A percentile compares a stretch with the other conserved stretches of the same genome.
Conservation (phyloP, 2,888 invertebrate species). For the Lucinisca nassula region DNA sequence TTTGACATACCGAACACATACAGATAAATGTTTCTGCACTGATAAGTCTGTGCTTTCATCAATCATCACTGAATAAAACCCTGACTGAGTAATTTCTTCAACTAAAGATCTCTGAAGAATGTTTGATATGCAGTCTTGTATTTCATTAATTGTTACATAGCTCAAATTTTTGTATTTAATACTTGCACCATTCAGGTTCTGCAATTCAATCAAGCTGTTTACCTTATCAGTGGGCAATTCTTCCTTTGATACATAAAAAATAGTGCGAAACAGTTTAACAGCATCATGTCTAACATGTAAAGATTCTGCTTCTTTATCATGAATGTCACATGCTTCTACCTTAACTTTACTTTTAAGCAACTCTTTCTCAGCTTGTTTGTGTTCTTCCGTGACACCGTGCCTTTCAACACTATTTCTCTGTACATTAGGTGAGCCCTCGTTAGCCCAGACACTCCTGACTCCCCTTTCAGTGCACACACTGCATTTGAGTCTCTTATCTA, state of each 20-base stretch:
- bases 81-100: constrained; percentile 23
- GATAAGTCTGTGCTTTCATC: constrained; percentile 59
- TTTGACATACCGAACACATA: constrained; percentile 57
- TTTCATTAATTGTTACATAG: constrained; percentile 49
- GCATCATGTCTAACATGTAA: background rate
- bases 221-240: constrained; percentile 52
- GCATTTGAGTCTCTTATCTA: background rate
- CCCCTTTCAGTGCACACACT: background rate
- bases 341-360: too few relatives aligned
- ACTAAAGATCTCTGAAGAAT: constrained; percentile 17
- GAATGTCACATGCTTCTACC: background rate
- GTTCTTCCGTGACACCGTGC: background rate
- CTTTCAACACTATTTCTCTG: constrained; percentile 14
- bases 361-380: background rate
- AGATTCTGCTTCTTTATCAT: background rate
- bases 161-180: constrained; percentile 49
- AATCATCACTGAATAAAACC: constrained; percentile 36
- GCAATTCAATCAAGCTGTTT: constrained; percentile 50
- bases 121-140: constrained; percentile 31
- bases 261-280: constrained; percentile 36
- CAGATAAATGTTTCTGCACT: constrained; percentile 36
- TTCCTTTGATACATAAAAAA: constrained; percentile 38
- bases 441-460: constrained; percentile 9
- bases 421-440: constrained; percentile 14
- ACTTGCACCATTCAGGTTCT: constrained; percentile 43